phyloP scores from a whole-genome alignment of 2,888 invertebrate genomes.

The Zele albiditarsus region DNA sequence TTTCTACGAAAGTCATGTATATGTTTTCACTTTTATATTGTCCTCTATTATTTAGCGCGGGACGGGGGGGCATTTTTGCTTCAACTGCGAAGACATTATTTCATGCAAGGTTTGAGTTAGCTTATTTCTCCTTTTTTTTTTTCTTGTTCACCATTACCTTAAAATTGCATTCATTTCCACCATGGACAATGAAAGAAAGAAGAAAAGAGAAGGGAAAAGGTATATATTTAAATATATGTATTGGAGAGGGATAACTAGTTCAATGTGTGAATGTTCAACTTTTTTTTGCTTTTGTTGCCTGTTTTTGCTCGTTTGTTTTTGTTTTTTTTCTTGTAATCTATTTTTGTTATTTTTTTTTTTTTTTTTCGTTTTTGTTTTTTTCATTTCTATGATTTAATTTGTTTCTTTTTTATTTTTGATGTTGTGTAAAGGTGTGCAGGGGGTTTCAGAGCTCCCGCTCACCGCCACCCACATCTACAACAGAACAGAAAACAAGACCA shows the following conservation, averaged over 20 bases:
- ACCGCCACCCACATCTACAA: constrained; percentile 74
- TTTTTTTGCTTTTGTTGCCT: constrained; percentile 38
- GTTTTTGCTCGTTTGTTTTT: constrained; percentile 43
- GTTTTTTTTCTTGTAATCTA: constrained; percentile 33
- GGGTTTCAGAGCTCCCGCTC: constrained; percentile 72
- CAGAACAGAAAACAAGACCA: constrained; percentile 73
- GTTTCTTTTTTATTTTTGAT: constrained; percentile 42
- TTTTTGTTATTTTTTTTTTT: constrained; percentile 45
- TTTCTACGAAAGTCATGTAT: constrained; percentile 19
- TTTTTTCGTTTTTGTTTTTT: constrained; percentile 40
- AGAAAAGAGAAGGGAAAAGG: neutral
- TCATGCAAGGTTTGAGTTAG: constrained; percentile 36
- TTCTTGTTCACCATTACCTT: constrained; percentile 6
- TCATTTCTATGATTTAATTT: constrained; percentile 21
- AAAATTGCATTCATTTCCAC: neutral
- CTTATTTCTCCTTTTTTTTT: constrained; percentile 12
- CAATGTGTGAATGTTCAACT: constrained; percentile 37
- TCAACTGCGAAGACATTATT: constrained; percentile 6
- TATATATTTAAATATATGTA: neutral
- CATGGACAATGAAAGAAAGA: constrained; percentile 24
- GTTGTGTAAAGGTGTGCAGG: constrained; percentile 63
- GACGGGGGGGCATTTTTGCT: constrained; percentile 13
- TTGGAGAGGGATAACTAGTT: constrained; percentile 32
- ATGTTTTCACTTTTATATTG: constrained; percentile 33
- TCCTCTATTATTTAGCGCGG: constrained; percentile 25